Evolutionary conservation across 2,888 invertebrate species (phyloP).

Genomic region (Coremacera marginata): DNA sequence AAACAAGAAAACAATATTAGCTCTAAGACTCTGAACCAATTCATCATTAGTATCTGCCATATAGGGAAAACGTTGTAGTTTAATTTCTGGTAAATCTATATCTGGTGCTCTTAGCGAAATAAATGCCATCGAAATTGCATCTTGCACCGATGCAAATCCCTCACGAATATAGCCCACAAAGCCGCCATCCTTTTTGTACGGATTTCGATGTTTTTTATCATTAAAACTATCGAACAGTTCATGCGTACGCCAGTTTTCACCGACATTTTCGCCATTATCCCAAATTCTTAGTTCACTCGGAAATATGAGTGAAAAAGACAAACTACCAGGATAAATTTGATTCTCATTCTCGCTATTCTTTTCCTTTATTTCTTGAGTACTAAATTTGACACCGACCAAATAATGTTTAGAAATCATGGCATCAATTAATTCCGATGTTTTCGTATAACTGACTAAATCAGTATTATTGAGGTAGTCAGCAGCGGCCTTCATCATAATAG

Average conservation of each 20-base stretch:
- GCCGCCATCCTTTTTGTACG: constrained; percentile 67
- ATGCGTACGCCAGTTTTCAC: constrained; percentile 53
- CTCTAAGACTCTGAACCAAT: constrained; percentile 74
- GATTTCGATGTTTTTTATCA: constrained; percentile 36
- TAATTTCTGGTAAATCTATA: constrained; percentile 44
- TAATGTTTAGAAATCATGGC: background rate
- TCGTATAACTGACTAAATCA: background rate
- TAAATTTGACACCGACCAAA: constrained; percentile 15
- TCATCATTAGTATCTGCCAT: constrained; percentile 74
- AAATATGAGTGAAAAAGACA: constrained; percentile 32
- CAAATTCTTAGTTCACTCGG: constrained; percentile 54
- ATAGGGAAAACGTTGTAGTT: constrained; percentile 54
- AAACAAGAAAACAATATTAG: constrained; percentile 78
- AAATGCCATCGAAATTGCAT: constrained; percentile 70
- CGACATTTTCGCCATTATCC: constrained; percentile 27
- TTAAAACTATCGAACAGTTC: constrained; percentile 40
- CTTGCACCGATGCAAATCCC: constrained; percentile 76
- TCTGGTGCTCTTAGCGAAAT: constrained; percentile 12
- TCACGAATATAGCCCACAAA: constrained; percentile 71
- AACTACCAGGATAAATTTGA: background rate
- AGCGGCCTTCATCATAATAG: background rate
- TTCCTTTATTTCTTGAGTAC: background rate
- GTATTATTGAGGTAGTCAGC: background rate
- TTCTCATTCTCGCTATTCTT: background rate
- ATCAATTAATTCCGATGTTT: background rate